Percentiles rank a stretch among this genome's conserved stretches.
Evolutionary conservation across 1,140 invertebrate species (phyloP).

Genomic region (Pteromalus puparum): DNA sequence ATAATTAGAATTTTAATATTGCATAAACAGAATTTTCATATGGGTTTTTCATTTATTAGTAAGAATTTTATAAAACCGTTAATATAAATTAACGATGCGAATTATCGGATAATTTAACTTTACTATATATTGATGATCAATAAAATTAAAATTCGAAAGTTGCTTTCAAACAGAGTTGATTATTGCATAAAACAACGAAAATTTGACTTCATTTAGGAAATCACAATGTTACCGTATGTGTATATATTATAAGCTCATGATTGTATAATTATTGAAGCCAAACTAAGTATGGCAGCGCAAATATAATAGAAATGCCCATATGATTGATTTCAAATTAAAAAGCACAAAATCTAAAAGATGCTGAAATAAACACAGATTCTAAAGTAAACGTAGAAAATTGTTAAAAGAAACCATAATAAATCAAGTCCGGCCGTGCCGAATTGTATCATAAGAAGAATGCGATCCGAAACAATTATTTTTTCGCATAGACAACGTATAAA

Average conservation of each 20-base stretch:
- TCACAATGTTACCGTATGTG: background rate
- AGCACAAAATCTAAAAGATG: constrained; percentile 47
- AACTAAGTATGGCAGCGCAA: background rate
- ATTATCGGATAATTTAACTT: background rate
- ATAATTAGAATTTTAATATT: constrained; percentile 24
- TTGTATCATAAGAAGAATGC: background rate
- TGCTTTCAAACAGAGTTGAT: background rate
- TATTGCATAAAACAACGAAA: background rate
- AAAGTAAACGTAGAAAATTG: constrained; percentile 40
- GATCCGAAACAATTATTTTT: background rate
- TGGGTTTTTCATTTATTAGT: background rate
- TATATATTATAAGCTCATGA: background rate
- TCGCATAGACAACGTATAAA: background rate
- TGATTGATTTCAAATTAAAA: constrained; percentile 22
- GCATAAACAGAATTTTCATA: constrained; percentile 3
- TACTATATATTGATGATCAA: constrained; percentile 1
- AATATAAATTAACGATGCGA: background rate
- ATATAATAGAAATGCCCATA: background rate
- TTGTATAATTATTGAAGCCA: background rate
- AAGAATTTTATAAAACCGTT: background rate
- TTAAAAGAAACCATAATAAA: constrained; percentile 49
- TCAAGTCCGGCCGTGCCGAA: constrained; percentile 14
- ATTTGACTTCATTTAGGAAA: background rate
- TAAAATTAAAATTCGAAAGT: background rate
- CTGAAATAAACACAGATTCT: constrained; percentile 45